Percentiles rank a stretch among this genome's conserved stretches.
These are phyloP conservation scores for Epinephelus awoara DNA, from an alignment of 2,797 vertebrate species.

Conservation along the genomic window DNA sequence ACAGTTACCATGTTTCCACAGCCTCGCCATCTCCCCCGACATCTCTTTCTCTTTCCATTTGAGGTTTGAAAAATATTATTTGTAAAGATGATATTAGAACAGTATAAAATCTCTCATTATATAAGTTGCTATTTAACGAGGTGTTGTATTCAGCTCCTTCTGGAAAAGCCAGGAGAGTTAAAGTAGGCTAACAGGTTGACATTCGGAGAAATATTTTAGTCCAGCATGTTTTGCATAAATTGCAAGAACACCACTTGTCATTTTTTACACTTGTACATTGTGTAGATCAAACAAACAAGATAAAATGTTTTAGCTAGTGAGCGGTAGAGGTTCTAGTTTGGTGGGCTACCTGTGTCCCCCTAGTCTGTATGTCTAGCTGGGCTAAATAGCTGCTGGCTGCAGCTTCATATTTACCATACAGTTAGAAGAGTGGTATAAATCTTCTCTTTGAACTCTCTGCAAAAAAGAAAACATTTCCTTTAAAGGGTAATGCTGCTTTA, in stretches of 20 bases:
- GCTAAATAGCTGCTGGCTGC: neutral
- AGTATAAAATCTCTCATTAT: neutral
- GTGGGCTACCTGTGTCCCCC: neutral
- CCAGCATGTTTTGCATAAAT: too few species aligned
- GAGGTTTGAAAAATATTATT: neutral
- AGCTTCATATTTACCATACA: neutral
- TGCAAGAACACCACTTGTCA: neutral
- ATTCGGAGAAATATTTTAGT: too few species aligned
- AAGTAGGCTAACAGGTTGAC: too few species aligned
- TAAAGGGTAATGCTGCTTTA: neutral
- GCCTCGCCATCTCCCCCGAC: neutral
- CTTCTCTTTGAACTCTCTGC: neutral
- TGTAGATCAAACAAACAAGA: neutral
- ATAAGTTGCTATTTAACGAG: neutral
- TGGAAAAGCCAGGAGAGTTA: neutral
- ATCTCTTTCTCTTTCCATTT: neutral
- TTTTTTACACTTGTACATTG: neutral
- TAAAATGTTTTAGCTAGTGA: neutral
- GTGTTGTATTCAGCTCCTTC: neutral
- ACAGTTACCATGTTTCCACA: slow-evolving; percentile 8
- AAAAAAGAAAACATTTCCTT: neutral
- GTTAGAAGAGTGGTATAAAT: neutral
- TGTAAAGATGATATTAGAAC: neutral
- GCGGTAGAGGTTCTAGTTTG: neutral
- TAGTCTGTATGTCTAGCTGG: neutral